These are phyloP conservation scores for Macrocentrus cingulum DNA, from an alignment of 1,140 invertebrate genomes.

Conservation along the genomic window DNA sequence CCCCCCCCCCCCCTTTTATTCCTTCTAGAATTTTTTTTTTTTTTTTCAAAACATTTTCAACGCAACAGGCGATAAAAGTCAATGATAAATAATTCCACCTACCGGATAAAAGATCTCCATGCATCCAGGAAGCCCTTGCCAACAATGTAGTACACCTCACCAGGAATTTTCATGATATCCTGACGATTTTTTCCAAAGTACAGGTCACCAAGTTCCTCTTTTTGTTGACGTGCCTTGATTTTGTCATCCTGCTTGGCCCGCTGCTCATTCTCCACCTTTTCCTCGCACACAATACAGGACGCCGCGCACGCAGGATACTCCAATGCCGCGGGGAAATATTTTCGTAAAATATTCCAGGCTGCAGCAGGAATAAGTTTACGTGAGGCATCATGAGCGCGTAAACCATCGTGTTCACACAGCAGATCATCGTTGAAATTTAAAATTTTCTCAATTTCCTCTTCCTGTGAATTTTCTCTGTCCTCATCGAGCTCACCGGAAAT, in stretches of 20 bases:
- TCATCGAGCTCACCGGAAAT: conserved; percentile 31
- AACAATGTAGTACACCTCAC: conserved; percentile 43
- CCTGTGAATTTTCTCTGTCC: conserved; percentile 29
- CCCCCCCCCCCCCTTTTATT: too few species aligned
- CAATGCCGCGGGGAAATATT: conserved; percentile 62
- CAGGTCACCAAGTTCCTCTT: conserved; percentile 46
- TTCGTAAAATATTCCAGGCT: conserved; percentile 60
- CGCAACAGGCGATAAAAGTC: not conserved
- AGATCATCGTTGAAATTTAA: conserved; percentile 64
- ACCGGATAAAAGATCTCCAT: conserved; percentile 53
- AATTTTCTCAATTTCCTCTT: conserved; percentile 47
- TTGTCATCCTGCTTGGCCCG: conserved; percentile 51
- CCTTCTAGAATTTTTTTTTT: conserved; percentile 34
- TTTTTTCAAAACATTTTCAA: conserved; percentile 4
- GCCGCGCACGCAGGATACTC: conserved; percentile 48
- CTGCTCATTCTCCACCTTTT: conserved; percentile 45
- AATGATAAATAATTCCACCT: conserved; percentile 30
- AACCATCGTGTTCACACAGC: conserved; percentile 59
- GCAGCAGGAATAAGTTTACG: conserved; percentile 57
- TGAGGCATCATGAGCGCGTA: conserved; percentile 45
- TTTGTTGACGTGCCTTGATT: conserved; percentile 50
- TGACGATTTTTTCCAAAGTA: conserved; percentile 46
- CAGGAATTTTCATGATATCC: conserved; percentile 37
- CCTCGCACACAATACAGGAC: conserved; percentile 56
- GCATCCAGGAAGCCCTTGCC: conserved; percentile 49